Evolutionary conservation across 2,113 vertebrate genomes (phyloP).

Genomic region (Apaloderma vittatum): DNA sequence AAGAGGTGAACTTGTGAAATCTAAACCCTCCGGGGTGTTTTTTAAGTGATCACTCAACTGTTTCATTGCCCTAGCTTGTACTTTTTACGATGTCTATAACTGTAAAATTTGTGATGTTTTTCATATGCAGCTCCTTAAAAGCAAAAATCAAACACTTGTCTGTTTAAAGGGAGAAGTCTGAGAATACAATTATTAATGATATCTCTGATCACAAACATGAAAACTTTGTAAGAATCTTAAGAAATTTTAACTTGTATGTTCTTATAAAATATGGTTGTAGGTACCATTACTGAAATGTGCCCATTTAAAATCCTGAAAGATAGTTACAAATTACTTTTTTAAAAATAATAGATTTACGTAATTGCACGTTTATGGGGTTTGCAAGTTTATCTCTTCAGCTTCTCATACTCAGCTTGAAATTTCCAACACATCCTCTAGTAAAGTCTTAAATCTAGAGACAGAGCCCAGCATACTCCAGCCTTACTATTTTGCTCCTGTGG

Average conservation of each 20-base stretch:
- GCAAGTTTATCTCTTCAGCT: neutral
- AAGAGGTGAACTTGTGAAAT: conserved; percentile 78
- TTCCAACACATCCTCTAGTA: neutral
- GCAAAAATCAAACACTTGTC: neutral
- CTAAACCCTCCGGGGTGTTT: conserved; percentile 64
- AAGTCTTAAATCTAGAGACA: neutral
- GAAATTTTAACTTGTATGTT: neutral
- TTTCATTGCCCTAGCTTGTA: conserved; percentile 65
- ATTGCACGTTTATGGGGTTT: neutral
- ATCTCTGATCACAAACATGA: neutral
- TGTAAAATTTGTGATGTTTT: neutral
- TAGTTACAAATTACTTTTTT: neutral
- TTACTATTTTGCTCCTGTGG: neutral
- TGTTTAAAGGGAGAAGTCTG: neutral
- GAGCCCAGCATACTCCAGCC: neutral
- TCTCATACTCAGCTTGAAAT: neutral
- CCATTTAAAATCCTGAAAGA: neutral
- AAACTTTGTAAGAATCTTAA: neutral
- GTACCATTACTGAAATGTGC: neutral
- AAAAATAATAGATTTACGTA: neutral
- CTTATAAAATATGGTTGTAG: neutral
- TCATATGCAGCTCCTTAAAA: conserved; percentile 6
- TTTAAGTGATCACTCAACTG: conserved; percentile 69
- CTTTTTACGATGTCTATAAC: conserved; percentile 63
- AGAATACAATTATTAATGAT: neutral